Percentiles rank a stretch among this genome's conserved stretches.
phyloP scores from a whole-genome alignment of 2,888 invertebrate genomes.

The Leptopterna dolabrata region DNA sequence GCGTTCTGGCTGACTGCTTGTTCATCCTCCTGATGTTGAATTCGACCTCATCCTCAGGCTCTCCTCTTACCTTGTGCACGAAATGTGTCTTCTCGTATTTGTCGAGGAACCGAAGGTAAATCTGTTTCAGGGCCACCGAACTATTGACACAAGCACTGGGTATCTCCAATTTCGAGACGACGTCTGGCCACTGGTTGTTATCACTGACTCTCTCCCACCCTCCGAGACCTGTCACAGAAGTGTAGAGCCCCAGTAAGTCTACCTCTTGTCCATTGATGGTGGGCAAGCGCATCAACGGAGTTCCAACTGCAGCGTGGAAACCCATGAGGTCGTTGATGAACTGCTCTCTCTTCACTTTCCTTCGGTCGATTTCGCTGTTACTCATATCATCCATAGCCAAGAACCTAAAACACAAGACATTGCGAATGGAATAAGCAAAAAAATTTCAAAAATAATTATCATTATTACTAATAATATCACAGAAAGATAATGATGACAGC shows the following conservation, averaged over 20 bases:
- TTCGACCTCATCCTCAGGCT: slow-evolving; percentile 33
- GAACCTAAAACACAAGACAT: neutral
- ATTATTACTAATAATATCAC: neutral
- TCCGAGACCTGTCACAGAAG: slow-evolving; percentile 32
- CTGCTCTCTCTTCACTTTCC: slow-evolving; percentile 36
- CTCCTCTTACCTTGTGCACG: slow-evolving; percentile 21
- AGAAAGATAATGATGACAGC: neutral
- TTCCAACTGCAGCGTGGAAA: slow-evolving; percentile 49
- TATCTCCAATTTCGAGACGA: slow-evolving; percentile 13
- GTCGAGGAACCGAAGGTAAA: slow-evolving; percentile 44
- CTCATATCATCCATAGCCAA: slow-evolving; percentile 52
- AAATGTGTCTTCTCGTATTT: slow-evolving; percentile 47
- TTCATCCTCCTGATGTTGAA: slow-evolving; percentile 42
- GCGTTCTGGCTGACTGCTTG: slow-evolving; percentile 74
- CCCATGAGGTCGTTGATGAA: slow-evolving; percentile 49
- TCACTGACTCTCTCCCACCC: slow-evolving; percentile 49
- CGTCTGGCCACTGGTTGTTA: slow-evolving; percentile 38
- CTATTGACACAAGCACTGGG: slow-evolving; percentile 43
- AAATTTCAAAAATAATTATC: neutral
- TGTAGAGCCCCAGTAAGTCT: slow-evolving; percentile 36
- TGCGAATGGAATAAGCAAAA: neutral
- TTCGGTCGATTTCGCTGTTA: slow-evolving; percentile 16
- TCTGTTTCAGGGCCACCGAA: slow-evolving; percentile 47
- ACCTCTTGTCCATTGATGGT: slow-evolving; percentile 40
- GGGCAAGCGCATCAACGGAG: slow-evolving; percentile 50